Conservation (phyloP, 2,113 vertebrate species). For the Herpailurus yagouaroundi region DNA sequence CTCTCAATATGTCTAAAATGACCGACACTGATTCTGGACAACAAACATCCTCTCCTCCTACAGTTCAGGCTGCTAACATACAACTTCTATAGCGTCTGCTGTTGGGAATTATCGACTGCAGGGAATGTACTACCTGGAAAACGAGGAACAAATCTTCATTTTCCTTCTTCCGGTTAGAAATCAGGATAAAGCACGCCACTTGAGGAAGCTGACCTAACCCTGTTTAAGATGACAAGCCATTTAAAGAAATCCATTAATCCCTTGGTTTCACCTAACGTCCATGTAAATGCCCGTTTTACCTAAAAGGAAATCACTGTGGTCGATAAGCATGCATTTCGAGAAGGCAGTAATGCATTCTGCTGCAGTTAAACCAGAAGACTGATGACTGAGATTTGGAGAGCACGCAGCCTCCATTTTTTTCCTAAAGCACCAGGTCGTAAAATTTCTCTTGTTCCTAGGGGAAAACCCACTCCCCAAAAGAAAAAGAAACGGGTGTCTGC, state of each 20-base stretch:
- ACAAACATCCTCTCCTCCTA: background rate
- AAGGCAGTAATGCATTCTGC: background rate
- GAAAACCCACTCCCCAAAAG: background rate
- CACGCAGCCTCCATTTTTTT: background rate
- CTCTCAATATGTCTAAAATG: background rate
- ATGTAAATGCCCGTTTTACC: constrained; percentile 12
- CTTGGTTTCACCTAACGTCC: background rate
- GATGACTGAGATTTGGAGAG: background rate
- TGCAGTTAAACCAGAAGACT: background rate
- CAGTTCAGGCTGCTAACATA: background rate
- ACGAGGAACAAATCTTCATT: background rate
- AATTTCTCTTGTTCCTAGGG: background rate
- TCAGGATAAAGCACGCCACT: background rate
- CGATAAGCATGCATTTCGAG: constrained; percentile 14
- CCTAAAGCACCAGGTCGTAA: constrained; percentile 26
- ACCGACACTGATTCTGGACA: background rate
- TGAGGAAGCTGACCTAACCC: background rate
- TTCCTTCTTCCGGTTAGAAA: background rate
- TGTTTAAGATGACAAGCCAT: background rate
- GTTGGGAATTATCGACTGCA: background rate
- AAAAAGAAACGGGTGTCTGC: background rate
- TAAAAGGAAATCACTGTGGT: constrained; percentile 9
- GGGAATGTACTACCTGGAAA: background rate
- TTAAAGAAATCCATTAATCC: background rate
- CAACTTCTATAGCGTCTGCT: background rate